Conservation (phyloP, 2,888 invertebrate species). For the Eremobia ochroleuca region DNA sequence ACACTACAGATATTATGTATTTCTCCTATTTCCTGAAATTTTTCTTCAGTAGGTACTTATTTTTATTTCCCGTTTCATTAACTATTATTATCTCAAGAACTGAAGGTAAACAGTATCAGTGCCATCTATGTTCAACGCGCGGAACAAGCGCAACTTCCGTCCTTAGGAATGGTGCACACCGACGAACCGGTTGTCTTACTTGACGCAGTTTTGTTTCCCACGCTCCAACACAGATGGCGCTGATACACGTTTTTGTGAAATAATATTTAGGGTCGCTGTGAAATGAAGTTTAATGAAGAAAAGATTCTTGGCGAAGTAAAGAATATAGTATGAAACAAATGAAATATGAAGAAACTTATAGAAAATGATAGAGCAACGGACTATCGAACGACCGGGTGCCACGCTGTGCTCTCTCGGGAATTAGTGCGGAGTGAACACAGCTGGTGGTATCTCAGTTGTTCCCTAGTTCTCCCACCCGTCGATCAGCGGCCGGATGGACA, state of each 20-base stretch:
- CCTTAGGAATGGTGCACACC: constrained; percentile 1
- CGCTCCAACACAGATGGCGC: constrained; percentile 66
- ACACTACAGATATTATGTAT: background rate
- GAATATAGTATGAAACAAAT: background rate
- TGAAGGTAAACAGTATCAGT: constrained; percentile 50
- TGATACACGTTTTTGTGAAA: constrained; percentile 6
- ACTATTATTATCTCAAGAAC: background rate
- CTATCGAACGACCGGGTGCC: constrained; percentile 97
- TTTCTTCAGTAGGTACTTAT: background rate
- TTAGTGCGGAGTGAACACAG: constrained; percentile 97
- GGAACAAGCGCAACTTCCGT: constrained; percentile 45
- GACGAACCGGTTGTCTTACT: constrained; percentile 8
- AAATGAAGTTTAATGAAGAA: background rate
- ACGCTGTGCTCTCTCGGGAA: constrained; percentile 98
- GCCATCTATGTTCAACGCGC: constrained; percentile 73
- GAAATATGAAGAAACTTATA: constrained; percentile 41
- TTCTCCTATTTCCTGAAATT: background rate
- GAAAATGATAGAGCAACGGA: constrained; percentile 67
- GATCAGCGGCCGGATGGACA: constrained; percentile 12
- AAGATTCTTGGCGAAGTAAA: background rate
- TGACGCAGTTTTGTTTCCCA: constrained; percentile 54
- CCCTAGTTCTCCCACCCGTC: constrained; percentile 86
- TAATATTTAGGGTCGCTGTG: background rate
- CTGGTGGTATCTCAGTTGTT: constrained; percentile 99
- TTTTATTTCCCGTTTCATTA: background rate